Percentiles rank a stretch among this genome's conserved stretches.
phyloP scores from a whole-genome alignment of 1,140 invertebrate species.

The Drosophila malerkotliana region DNA sequence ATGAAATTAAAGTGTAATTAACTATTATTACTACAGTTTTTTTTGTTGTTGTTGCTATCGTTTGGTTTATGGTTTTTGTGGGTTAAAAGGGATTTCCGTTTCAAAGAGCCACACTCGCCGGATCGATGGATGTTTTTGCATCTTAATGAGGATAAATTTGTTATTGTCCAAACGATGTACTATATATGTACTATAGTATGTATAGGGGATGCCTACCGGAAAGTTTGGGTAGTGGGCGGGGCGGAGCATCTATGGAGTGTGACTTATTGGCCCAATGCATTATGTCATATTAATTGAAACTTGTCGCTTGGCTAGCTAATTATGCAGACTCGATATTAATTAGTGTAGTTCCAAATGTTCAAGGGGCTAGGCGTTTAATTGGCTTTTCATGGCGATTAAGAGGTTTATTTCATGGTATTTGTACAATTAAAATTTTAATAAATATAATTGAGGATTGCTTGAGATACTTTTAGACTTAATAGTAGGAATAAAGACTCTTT shows the following conservation, averaged over 20 bases:
- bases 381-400: background rate
- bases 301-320: slow-evolving; percentile 21
- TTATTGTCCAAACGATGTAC: slow-evolving; percentile 9
- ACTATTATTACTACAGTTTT: slow-evolving; percentile 14
- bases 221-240: background rate
- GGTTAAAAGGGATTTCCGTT: slow-evolving; percentile 23
- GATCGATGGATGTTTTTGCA: slow-evolving; percentile 15
- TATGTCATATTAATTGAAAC: slow-evolving; percentile 33
- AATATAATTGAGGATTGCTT: too few species aligned
- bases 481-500: too few species aligned
- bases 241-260: background rate
- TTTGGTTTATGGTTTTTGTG: background rate
- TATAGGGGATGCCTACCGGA: background rate
- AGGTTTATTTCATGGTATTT: background rate
- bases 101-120: slow-evolving; percentile 6
- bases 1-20: slow-evolving; percentile 52
- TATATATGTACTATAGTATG: too few species aligned
- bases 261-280: slow-evolving; percentile 34
- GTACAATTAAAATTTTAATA: too few species aligned
- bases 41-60: background rate
- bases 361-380: background rate
- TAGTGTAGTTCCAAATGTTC: background rate
- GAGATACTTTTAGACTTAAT: too few species aligned
- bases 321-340: slow-evolving; percentile 15
- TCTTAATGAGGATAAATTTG: slow-evolving; percentile 43